Evolutionary conservation across 2,888 invertebrate species (phyloP), one percentile per base, ranked within the genome.

Genomic region (Endotricha flammealis): DNA sequence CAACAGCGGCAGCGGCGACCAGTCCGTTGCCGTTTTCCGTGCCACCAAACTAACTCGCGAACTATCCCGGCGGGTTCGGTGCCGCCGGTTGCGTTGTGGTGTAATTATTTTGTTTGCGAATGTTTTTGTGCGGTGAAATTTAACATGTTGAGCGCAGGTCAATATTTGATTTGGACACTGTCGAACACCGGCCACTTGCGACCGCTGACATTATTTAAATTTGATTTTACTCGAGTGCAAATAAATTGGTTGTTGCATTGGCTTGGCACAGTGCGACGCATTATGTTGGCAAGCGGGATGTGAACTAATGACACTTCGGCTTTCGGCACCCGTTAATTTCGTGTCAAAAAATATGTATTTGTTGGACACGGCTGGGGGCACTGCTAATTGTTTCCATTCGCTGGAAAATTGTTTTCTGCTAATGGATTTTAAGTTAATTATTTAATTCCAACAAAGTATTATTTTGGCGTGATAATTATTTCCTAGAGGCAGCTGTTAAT

Each of bases 41-140:
- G 53, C 55, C 64, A 73, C 69, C 77, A 73, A 74, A 80, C 75
- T 81, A 79, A 82, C 79, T 76, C 82, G 82, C 62, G 72, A 82
- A 81, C 81, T 85, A 82, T 73, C 64, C 49, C 45, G 63, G 45
- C 49, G 50, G 61, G 51, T 75, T 75, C 59, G 66, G 75, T 74
- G 56, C 53, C 74, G 56, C 53, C 51, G 50, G 67, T 71, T 74
- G 56, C 59, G 48, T 44, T 63, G 61, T 44, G 39, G 42, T 39
- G 59, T 76, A 72, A 79, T 82, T 72, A 79, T 81, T 75, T 76
- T 74, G 76, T 75, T 77, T 68, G 71, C 55, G 66, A 78, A 76
- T 78, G 73, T 83, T 83, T 82, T 82, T 78, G n/a, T 72, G 63
- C 62, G 64, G 64, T 64, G 55, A 68, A 71, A 68, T 71, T 69